Conservation (phyloP, 2,888 invertebrate species). For the Galeruca laticollis region DNA sequence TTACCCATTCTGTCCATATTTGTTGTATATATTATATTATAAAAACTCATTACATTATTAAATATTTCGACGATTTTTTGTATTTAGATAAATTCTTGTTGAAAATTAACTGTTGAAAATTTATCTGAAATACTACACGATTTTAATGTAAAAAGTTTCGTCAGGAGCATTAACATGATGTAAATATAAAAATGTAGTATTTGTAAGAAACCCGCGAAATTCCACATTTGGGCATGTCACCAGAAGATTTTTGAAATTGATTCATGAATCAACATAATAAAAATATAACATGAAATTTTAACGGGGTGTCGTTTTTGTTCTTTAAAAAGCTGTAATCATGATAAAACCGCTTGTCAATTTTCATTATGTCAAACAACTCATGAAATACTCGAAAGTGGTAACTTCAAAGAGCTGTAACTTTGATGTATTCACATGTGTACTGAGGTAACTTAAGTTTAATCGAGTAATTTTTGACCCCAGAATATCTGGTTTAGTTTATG, state of each 20-base stretch:
- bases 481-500: too few species aligned
- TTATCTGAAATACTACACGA: constrained; percentile 47
- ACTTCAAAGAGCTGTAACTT: too few species aligned
- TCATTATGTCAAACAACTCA: too few species aligned
- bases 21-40: constrained; percentile 43
- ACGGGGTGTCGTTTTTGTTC: too few species aligned
- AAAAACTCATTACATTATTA: constrained; percentile 42
- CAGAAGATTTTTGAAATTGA: not conserved
- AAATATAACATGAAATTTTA: not conserved
- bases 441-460: too few species aligned
- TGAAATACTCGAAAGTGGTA: too few species aligned
- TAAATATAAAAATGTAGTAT: constrained; percentile 42
- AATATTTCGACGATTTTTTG: constrained; percentile 38
- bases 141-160: constrained; percentile 43
- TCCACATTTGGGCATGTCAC: constrained; percentile 33
- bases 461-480: too few species aligned
- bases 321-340: too few species aligned
- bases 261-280: not conserved
- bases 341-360: too few species aligned
- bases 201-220: constrained; percentile 33
- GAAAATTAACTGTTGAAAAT: constrained; percentile 55
- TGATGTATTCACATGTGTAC: too few species aligned
- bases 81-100: constrained; percentile 53
- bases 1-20: constrained; percentile 18
- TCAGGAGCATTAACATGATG: constrained; percentile 39